phyloP scores from a whole-genome alignment of 2,888 invertebrate genomes.

The Microctonus brassicae region DNA sequence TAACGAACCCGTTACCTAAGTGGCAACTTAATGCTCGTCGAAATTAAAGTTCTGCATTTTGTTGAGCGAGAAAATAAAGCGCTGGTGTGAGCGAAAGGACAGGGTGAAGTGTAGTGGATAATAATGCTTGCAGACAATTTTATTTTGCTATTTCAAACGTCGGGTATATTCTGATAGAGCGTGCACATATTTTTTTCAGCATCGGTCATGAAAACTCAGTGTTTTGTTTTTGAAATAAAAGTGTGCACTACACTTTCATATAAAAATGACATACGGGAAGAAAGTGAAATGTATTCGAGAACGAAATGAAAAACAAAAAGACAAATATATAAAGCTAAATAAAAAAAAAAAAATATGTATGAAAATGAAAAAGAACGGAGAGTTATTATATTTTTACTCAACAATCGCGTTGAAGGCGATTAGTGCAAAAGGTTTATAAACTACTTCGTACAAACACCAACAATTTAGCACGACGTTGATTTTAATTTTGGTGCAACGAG shows the following conservation, averaged over 20 bases:
- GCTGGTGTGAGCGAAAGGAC: no score
- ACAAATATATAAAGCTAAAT: background rate
- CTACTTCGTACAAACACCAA: no score
- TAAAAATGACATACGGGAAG: slow-evolving; percentile 6
- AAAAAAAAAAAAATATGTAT: no score
- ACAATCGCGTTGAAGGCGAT: no score
- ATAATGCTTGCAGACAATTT: background rate
- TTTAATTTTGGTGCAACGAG: no score
- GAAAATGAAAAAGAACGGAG: no score
- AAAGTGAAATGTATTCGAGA: background rate
- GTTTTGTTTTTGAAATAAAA: background rate
- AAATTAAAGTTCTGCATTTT: slow-evolving; percentile 28
- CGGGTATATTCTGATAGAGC: background rate
- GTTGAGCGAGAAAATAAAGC: slow-evolving; percentile 1
- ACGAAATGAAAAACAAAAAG: background rate
- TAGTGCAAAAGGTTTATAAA: no score
- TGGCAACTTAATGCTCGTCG: slow-evolving; percentile 32
- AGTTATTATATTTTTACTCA: no score
- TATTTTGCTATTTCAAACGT: background rate
- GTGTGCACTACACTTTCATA: background rate
- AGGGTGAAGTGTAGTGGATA: background rate
- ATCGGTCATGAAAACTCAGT: slow-evolving; percentile 10
- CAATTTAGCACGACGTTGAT: no score
- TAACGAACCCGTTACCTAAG: slow-evolving; percentile 38
- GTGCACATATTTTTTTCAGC: background rate